Base-by-base conservation (phyloP, 1,140 invertebrate genomes). In the Grapholita molesta region DNA sequence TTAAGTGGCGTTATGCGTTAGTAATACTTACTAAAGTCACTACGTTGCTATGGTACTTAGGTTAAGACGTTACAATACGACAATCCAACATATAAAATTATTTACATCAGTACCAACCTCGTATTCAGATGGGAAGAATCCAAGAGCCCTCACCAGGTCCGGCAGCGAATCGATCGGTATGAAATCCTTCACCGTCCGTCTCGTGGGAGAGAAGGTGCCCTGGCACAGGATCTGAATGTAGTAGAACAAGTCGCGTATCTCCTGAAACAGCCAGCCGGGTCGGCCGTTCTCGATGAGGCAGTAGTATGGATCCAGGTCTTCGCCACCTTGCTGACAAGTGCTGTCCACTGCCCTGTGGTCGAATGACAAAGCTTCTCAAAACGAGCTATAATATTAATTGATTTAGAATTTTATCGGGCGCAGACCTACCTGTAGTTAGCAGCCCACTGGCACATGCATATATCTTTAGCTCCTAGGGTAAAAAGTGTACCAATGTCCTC, bases 181-280 rank as follows among this genome's bases (percentile, higher is more conserved):
- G 64, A 85, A 92, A 24, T 94, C 93, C 1, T 92, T 92, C 6
- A 95, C 92, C 12, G 86, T 81, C 67, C 95, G 84, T 57, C 91
- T 91, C 1, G 93, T 91, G 52, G 92, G 93, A 0, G 93, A 94
- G 78, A 95, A 94, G 35, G 95, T 94, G 11, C 94, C 95, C 84
- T 95, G 94, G 72, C 95, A 94, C 67, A 94, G 86, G 21, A 96
- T 95, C 89, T 96, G 95, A 70, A 95, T 94, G 84, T 95, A 96
- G 84, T 96, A 95, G 84, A 96, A 96, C 35, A 95, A 88, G 76
- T 96, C 94, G 68, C 95, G 88, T 64, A 96, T 94, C 84, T 96
- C 95, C 28, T 94, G 92, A 70, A 95, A 94, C 21, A 96, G 85
- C 92, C 94, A 95, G 15, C 95, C 95, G 0, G 92, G 88, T 2